Base-by-base conservation (phyloP, 2,888 invertebrate genomes). In the Omphaloscelis lunosa region DNA sequence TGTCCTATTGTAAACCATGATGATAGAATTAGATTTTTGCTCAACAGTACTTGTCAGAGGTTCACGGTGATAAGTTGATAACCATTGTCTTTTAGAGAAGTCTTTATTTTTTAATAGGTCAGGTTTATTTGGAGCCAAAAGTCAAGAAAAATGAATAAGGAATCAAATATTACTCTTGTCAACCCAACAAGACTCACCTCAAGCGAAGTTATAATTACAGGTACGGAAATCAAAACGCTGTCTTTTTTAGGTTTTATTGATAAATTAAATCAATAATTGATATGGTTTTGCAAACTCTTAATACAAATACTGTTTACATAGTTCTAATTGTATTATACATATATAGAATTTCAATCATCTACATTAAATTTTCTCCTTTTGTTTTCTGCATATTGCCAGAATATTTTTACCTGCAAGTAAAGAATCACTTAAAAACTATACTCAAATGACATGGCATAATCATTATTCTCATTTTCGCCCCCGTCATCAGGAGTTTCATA, bases 401-500 rank as follows among this genome's bases (percentile, higher is more conserved):
- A 23, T 39, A 34, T 17, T 74, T 41, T 17, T n/a, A 29, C 1
- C 1, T 76, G 20, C 2, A 63, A 7, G 0, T 20, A 9, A 56
- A 48, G 0, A 51, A 61, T 61, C 4, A 53, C 51, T 34, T 77
- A 88, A 89, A 89, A 91, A 58, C 58, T 29, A 62, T 67, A 80
- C 27, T 80, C 80, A 20, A 67, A 62, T 4, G 80, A 80, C 61
- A 70, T 51, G 0, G 88, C 86, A 73, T 91, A 92, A 29, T 92
- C 92, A 76, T 93, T 91, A 86, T 8, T 76, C 11, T 4, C 73
- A 8, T 89, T 84, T 1, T 89, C 83, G 0, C 79, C 83, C 0
- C 79, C 90, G 23, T 95, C 94, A 72, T 95, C 95, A 0, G 89
- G 89, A 0, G 92, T 84, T 48, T 93, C 95, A 75, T 96, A 96